These are phyloP conservation scores for Argentina silus DNA, from an alignment of 2,797 vertebrate genomes.

Conservation along the genomic window DNA sequence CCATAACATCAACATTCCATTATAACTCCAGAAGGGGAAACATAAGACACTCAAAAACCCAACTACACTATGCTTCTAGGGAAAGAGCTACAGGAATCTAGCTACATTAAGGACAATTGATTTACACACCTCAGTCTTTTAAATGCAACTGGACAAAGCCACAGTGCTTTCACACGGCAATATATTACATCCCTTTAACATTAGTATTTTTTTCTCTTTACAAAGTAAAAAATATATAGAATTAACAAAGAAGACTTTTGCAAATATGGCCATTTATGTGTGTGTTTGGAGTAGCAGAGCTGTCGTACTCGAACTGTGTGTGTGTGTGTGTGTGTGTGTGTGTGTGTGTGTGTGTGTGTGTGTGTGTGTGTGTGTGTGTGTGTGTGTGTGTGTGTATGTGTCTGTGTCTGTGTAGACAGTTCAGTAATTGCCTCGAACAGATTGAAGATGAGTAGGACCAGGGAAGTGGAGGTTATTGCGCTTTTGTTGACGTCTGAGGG, in stretches of 20 bases:
- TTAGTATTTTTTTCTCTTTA: slow-evolving; percentile 60
- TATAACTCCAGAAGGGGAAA: slow-evolving; percentile 72
- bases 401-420: slow-evolving; percentile 15
- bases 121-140: slow-evolving; percentile 72
- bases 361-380: slow-evolving; percentile 13
- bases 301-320: slow-evolving; percentile 13
- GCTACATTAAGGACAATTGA: slow-evolving; percentile 83
- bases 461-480: slow-evolving; percentile 9
- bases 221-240: slow-evolving; percentile 75
- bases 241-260: slow-evolving; percentile 69
- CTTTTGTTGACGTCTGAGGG: slow-evolving; percentile 2
- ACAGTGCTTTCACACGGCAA: slow-evolving; percentile 50
- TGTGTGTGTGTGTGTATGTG: slow-evolving; percentile 17
- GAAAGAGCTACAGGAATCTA: slow-evolving; percentile 74
- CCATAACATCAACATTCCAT: slow-evolving; percentile 83
- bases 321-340: slow-evolving; percentile 16
- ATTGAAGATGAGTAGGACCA: background rate
- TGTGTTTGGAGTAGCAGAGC: slow-evolving; percentile 23
- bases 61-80: slow-evolving; percentile 64
- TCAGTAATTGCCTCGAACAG: slow-evolving; percentile 6
- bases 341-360: slow-evolving; percentile 16
- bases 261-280: slow-evolving; percentile 68
- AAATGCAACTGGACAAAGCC: slow-evolving; percentile 66
- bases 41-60: slow-evolving; percentile 79
- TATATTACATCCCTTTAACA: slow-evolving; percentile 59